Evolutionary conservation across 2,888 invertebrate genomes (phyloP), one percentile per base, ranked within the genome.

Genomic region (Adelphocoris suturalis): DNA sequence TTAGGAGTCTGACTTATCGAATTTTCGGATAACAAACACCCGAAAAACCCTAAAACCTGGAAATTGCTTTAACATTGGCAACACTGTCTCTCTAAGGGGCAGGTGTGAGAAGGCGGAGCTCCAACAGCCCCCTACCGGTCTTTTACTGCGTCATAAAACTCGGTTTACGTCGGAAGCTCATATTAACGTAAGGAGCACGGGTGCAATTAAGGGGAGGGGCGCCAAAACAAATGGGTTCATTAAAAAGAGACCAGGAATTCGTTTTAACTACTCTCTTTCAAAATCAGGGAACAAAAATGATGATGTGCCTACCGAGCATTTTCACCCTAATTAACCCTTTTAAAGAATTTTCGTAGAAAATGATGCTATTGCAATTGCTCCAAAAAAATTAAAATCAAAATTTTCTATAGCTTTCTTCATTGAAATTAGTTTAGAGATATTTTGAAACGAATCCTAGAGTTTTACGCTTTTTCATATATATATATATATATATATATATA

Each of bases 131-230:
- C 28, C 78, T 46, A 16, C 46, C 46, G 37, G 46, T 46, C 78
- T 78, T 78, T 78, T 78, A 78, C n/a, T 78, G 78, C 78, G 78
- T 78, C 78, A 46, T 78, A 78, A 78, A 78, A 78, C 78, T 47
- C 47, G 78, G 78, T 78, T 78, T 46, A 78, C 47, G 78, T 76
- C 28, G 78, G 46, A 78, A 78, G 78, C 37, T 46, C 78, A 78
- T 47, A 46, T 47, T 47, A 78, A 78, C 78, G 46, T 46, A 78
- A 37, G 55, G 85, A 55, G 27, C 55, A 27, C 28, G 61, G 85
- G 13, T 85, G 85, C 55, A 85, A 85, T 85, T 85, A 85, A 85
- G 85, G 28, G 57, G n/a, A 28, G 57, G 28, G 52, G 85, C 57
- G 61, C 37, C 12, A 57, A 16, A 47, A 68, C 82, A 82, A 82